Evolutionary conservation across 2,797 vertebrate species (phyloP), one percentile per base, ranked within the genome.

Genomic region (Macroramphosus scolopax): DNA sequence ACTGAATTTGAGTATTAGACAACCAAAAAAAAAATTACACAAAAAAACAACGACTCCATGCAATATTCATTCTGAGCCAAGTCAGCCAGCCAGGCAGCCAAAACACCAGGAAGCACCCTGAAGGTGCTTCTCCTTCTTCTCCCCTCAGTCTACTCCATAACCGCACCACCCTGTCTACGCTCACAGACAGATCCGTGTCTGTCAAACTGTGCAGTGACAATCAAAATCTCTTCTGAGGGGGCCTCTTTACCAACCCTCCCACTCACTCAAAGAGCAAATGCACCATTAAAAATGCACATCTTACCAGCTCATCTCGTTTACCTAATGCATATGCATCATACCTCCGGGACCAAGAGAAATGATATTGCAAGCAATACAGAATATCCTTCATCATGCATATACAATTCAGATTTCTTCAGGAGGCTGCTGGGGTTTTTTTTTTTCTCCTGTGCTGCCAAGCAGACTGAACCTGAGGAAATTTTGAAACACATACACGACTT

Each of bases 241-340:
- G 50, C 46, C 55, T 54, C 55, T 70, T 78, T 62, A 6, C 75
- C 75, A 68, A 72, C 65, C 61, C 80, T 86, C 78, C 81, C 75
- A 80, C 81, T 88, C 76, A 68, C 82, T 85, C 83, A 67, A 68
- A 82, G 72, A 89, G 85, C 86, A 87, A 90, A 89, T 83, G 83
- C 63, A 1, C 76, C 77, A 89, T 91, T 85, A 89, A 90, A 89
- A 85, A 89, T 88, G 83, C 87, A 88, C 71, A 81, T 78, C 81
- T 83, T 79, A 83, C 74, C 75, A 73, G 80, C 79, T 88, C 82
- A 77, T 85, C 78, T 72, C 60, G 41, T 84, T 86, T 86, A 85
- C 73, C 81, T 89, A 75, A 88, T 90, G 86, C 89, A 89, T 89
- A 89, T 89, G 87, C 82, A 91, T 87, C 72, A 83, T 72, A 86